Evolutionary conservation across 2,797 vertebrate genomes (phyloP).

Genomic region (Lepidocolaptes lacrymiger): DNA sequence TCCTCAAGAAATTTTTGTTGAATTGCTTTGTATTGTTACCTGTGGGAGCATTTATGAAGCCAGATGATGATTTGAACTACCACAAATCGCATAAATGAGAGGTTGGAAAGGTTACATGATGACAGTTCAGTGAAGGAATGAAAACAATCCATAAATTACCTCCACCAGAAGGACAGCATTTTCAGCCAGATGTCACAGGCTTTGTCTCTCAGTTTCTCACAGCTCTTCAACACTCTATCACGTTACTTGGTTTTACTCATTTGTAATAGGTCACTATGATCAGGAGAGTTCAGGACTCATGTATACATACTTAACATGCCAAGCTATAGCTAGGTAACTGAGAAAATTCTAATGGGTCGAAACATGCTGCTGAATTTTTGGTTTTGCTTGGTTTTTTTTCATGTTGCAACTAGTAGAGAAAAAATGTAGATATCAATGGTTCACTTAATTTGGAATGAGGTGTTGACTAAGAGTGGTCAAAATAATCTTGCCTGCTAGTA

Average conservation of each 20-base stretch:
- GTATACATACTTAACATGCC: background rate
- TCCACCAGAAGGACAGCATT: constrained; percentile 15
- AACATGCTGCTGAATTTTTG: background rate
- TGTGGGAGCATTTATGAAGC: constrained; percentile 52
- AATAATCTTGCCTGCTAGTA: background rate
- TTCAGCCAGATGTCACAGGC: constrained; percentile 38
- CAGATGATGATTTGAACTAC: constrained; percentile 40
- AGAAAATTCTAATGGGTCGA: background rate
- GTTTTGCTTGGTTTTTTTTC: background rate
- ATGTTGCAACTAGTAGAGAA: background rate
- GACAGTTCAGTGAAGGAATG: constrained; percentile 41
- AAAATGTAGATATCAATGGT: background rate
- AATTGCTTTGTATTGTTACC: constrained; percentile 50
- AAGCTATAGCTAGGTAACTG: background rate
- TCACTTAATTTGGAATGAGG: background rate
- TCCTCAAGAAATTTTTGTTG: constrained; percentile 36
- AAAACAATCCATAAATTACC: constrained; percentile 68
- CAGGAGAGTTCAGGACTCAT: background rate
- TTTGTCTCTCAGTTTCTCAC: constrained; percentile 22
- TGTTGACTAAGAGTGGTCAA: background rate
- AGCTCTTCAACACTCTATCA: background rate
- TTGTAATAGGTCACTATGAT: background rate
- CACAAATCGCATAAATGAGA: constrained; percentile 20
- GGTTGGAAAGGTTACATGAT: constrained; percentile 53
- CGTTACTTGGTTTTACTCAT: background rate